Base-by-base conservation (phyloP, 2,797 vertebrate species). In the Avahi laniger region DNA sequence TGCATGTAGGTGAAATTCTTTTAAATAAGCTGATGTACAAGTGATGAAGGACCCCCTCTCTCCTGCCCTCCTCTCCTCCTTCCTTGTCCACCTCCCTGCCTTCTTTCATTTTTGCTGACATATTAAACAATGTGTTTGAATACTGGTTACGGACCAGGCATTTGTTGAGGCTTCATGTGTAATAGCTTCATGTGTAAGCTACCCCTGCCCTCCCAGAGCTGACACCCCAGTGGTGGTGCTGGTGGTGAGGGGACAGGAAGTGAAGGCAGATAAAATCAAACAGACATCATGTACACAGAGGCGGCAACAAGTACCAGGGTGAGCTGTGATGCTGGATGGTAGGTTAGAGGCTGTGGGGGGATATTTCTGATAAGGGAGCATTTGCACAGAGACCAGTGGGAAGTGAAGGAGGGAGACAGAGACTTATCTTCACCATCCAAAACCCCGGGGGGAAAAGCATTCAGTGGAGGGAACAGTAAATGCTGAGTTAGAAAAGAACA, bases 21-120 rank as follows among this genome's bases (percentile, higher is more conserved):
- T 94, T 85, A 91, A 54, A 76, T 46, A 75, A 97, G n/a, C 24
- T 12, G 59, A 93, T n/a, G 26, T 87, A 82, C 6, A 83, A 15
- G 82, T 4, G 89, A 85, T 76, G 79, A 88, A 90, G 10, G 52
- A n/a, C 24, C 41, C 59, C 78, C 28, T 67, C 30, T 1, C 7
- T 38, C 41, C 13, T 38, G 43, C 4, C 22, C 41, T 6, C 78
- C 48, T 0, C 9, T 38, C 48, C 89, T 10, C 28, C 61, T 69
- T 18, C n/a, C 33, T 7, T 38, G 10, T 7, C 20, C 12, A 57
- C 9, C 7, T 75, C 13, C 17, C 20, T 43, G 28, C 15, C 24
- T 67, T 67, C 28, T 92, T 70, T 43, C 9, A 18, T 78, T 4
- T 52, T 67, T 13, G 10, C 65, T 90, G 54, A 9, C 54, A 38